These are phyloP conservation scores for Homarus gammarus DNA, from an alignment of 2,888 invertebrate species.

Conservation along the genomic window DNA sequence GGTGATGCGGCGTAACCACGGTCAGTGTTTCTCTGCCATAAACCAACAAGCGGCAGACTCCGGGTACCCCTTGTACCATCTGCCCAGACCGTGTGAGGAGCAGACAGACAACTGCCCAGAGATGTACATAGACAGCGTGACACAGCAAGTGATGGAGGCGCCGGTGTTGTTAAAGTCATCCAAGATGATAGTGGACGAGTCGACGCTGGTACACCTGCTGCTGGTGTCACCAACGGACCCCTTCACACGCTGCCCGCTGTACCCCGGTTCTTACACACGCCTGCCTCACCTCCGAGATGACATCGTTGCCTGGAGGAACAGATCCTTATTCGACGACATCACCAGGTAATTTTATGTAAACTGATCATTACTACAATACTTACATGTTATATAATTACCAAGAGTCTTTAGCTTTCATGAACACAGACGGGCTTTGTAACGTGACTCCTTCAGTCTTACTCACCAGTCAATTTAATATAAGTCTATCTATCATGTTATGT, in stretches of 20 bases:
- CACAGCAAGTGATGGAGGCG: constrained; percentile 13
- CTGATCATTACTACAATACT: too few species aligned
- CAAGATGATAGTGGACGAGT: constrained; percentile 3
- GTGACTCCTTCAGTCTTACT: too few species aligned
- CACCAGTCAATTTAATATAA: too few species aligned
- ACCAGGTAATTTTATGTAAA: too few species aligned
- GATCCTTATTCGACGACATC: too few species aligned
- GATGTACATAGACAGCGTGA: constrained; percentile 9
- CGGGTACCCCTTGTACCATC: not conserved
- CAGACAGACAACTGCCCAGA: not conserved
- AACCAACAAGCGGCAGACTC: not conserved
- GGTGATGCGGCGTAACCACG: not conserved
- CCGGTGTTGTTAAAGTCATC: not conserved
- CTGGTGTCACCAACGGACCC: not conserved
- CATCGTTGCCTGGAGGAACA: not conserved
- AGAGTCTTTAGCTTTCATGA: too few species aligned
- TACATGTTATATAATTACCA: too few species aligned
- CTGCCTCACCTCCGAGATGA: not conserved
- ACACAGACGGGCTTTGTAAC: too few species aligned
- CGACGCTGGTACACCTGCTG: constrained; percentile 26
- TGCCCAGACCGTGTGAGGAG: not conserved
- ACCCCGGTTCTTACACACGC: not conserved
- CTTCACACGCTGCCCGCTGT: constrained; percentile 1
- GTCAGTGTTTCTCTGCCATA: not conserved
- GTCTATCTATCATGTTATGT: too few species aligned